These are phyloP conservation scores for Tachina fera DNA, from an alignment of 2,888 invertebrate species.

Conservation along the genomic window DNA sequence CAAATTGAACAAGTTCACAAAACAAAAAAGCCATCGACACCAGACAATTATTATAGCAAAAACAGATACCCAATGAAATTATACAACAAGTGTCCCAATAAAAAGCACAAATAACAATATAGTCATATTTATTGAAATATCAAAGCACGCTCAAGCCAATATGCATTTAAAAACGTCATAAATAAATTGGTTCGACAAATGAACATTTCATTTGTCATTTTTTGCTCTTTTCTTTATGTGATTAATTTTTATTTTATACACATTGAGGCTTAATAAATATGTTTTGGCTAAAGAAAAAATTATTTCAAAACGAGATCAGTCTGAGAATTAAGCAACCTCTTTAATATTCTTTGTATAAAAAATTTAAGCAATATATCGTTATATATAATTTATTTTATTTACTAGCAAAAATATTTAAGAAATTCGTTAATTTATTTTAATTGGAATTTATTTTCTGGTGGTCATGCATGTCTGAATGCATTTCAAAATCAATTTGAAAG, in stretches of 20 bases:
- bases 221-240: not conserved
- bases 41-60: slow-evolving; percentile 27
- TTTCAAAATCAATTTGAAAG: too few relatives aligned
- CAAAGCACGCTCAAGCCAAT: not conserved
- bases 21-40: not conserved
- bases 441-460: too few relatives aligned
- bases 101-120: not conserved
- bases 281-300: not conserved
- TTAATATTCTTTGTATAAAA: too few relatives aligned
- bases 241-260: slow-evolving; percentile 18
- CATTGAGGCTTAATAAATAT: slow-evolving; percentile 8
- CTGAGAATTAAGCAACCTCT: too few relatives aligned
- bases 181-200: slow-evolving; percentile 37
- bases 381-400: too few relatives aligned
- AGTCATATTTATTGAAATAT: slow-evolving; percentile 25
- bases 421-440: too few relatives aligned
- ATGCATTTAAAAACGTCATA: slow-evolving; percentile 34
- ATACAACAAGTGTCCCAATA: slow-evolving; percentile 40
- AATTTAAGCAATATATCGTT: too few relatives aligned
- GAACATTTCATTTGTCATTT: slow-evolving; percentile 47
- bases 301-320: too few relatives aligned
- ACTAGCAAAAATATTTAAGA: too few relatives aligned
- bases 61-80: slow-evolving; percentile 6
- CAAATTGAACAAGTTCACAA: not conserved
- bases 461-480: too few relatives aligned